Base-by-base conservation (phyloP, 1,140 invertebrate genomes). In the Maconellicoccus hirsutus region DNA sequence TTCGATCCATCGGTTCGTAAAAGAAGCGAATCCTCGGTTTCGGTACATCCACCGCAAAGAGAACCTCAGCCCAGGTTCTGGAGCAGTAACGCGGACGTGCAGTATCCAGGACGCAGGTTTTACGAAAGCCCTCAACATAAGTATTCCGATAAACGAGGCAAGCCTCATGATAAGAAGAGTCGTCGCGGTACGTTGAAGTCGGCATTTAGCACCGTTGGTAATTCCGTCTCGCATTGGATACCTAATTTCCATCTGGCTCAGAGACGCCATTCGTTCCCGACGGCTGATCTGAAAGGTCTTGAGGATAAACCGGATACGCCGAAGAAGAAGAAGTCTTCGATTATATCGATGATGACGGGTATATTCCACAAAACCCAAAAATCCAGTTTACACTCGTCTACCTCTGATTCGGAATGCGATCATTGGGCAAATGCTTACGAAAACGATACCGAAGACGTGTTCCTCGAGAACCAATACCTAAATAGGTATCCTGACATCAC, bases 211-310 rank as follows among this genome's bases (percentile, higher is more conserved):
- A 22, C 70, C 1, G 74, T 74, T 10, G 72, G 73, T 63, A 70
- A 27, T 76, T 88, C 88, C 0, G 85, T 91, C 75, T 89, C 85
- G 76, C 87, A 86, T 76, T 90, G 91, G 85, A 79, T 94, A 29
- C 90, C 90, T 0, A 90, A 92, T 77, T 81, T 93, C 73, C 89
- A 91, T 79, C 79, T 93, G 59, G 83, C 85, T 7, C 91, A 89
- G 78, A 82, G 90, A 73, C 85, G 87, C 78, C 82, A 91, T 75
- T 93, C 90, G 26, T 86, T 91, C 76, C 92, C 90, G 0, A 81
- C 93, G 72, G 90, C 91, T 0, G 85, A 85, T n/a, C 82, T 86
- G 72, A 81, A 86, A 74, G 83, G 85, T 75, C 75, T 84, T 1
- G 82, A 84, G 0, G 69, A 14, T 8, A 59, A 38, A 22, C 70